Evolutionary conservation across 2,888 invertebrate genomes (phyloP), one percentile per base, ranked within the genome.

Genomic region (Carcina quercana): DNA sequence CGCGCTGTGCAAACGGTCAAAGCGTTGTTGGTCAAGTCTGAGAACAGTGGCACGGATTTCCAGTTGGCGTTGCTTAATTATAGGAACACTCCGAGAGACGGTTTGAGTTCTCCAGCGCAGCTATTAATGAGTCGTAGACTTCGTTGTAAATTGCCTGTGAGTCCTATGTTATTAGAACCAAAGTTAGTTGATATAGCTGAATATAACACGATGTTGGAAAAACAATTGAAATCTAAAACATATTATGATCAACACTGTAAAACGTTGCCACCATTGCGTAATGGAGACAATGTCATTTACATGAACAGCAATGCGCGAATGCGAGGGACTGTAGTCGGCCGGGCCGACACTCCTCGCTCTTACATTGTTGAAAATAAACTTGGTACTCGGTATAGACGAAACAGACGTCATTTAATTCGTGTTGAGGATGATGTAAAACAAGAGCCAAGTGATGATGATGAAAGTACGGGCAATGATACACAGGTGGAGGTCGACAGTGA

Each of bases 41-140:
- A 25, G n/a, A 20, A 15, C 5, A 25, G 25, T 19, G 12, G 12
- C 2, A 13, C 12, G 3, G 33, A 33, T 28, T 33, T 33, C 19
- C 11, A 28, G 6, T 19, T 28, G n/a, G 26, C 20, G 7, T 15
- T 33, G 12, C n/a, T 33, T 13, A 28, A 29, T 19, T 30, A 17
- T 15, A 25, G 45, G 6, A 36, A 38, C 20, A 41, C 42, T 1
- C 39, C 42, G 7, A 21, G 39, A 6, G 38, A 41, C 7, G 30
- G 37, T 21, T n/a, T n/a, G n/a, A n/a, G n/a, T n/a, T n/a, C n/a
- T n/a, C n/a, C n/a, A n/a, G n/a, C n/a, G n/a, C n/a, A 42, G 13
- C 20, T 42, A 2, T 7, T 45, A 10, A 40, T 40, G 37, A 28
- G 40, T 14, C 36, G 40, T 14, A 28, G 34, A 8, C 25, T 44